Evolutionary conservation across 2,888 invertebrate genomes (phyloP).

Genomic region (Platycnemis pennipes): DNA sequence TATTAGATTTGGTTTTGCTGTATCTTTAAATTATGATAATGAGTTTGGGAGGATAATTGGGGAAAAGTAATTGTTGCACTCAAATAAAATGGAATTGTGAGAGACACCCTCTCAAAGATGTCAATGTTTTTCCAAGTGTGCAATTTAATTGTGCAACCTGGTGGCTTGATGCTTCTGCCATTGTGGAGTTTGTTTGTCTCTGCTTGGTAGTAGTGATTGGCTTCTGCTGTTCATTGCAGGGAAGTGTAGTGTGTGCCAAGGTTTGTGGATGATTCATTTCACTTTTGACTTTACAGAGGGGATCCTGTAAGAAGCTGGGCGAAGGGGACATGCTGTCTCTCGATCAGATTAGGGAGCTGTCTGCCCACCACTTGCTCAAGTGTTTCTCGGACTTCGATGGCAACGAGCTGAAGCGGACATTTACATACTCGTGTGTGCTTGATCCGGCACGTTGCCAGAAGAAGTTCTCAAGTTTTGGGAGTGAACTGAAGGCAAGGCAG

Average conservation of each 20-base stretch:
- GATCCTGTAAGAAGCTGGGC: constrained; percentile 72
- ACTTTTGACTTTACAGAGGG: constrained; percentile 44
- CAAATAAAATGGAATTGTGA: too few species aligned
- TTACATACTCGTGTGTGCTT: constrained; percentile 80
- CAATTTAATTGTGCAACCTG: too few species aligned
- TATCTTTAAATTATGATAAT: too few species aligned
- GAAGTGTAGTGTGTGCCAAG: not conserved
- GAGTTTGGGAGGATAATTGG: too few species aligned
- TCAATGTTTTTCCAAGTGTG: too few species aligned
- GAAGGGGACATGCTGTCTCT: constrained; percentile 73
- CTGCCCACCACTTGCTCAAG: constrained; percentile 79
- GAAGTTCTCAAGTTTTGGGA: constrained; percentile 81
- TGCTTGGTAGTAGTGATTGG: too few species aligned
- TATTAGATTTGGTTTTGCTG: too few species aligned
- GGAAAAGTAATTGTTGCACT: too few species aligned
- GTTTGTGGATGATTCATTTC: not conserved
- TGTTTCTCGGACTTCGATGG: constrained; percentile 80
- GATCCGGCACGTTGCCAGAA: constrained; percentile 79
- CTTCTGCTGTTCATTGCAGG: not conserved
- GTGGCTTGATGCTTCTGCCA: too few species aligned
- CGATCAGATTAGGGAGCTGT: constrained; percentile 77
- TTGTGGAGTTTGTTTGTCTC: too few species aligned
- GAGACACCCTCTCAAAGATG: too few species aligned
- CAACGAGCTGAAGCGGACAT: constrained; percentile 81
- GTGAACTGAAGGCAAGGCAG: constrained; percentile 80